Conservation (phyloP, 2,797 vertebrate species). For the Molossus molossus region DNA sequence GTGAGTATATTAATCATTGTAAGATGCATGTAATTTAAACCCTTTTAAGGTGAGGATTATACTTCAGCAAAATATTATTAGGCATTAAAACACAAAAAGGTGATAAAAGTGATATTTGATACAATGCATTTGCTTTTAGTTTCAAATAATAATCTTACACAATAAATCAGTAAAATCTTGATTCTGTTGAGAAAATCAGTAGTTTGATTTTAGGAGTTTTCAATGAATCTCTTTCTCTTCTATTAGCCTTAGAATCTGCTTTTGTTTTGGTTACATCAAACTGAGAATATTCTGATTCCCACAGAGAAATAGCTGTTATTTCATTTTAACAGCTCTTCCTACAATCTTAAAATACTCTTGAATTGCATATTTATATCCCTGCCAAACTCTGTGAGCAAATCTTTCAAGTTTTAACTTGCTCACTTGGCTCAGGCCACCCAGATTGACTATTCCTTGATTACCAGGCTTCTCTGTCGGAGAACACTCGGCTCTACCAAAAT, state of each 20-base stretch:
- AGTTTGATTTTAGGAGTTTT: background rate
- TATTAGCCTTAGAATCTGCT: background rate
- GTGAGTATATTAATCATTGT: background rate
- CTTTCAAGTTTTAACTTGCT: background rate
- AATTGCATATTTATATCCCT: background rate
- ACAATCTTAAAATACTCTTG: background rate
- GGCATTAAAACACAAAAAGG: background rate
- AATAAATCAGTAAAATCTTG: background rate
- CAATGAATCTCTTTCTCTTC: background rate
- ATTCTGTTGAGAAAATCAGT: background rate
- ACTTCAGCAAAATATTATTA: background rate
- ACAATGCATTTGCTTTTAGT: background rate
- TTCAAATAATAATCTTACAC: background rate
- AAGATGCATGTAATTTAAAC: background rate
- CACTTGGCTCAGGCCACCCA: background rate
- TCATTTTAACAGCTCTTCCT: background rate
- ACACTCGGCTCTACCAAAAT: background rate
- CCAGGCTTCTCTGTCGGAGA: too few species aligned
- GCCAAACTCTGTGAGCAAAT: background rate
- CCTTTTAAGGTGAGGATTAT: background rate
- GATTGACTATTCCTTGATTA: background rate
- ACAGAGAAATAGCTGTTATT: background rate
- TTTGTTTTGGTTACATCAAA: background rate
- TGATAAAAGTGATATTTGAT: background rate
- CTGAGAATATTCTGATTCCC: background rate